Evolutionary conservation across 2,113 vertebrate genomes (phyloP).

Genomic region (Dasyornis broadbenti): DNA sequence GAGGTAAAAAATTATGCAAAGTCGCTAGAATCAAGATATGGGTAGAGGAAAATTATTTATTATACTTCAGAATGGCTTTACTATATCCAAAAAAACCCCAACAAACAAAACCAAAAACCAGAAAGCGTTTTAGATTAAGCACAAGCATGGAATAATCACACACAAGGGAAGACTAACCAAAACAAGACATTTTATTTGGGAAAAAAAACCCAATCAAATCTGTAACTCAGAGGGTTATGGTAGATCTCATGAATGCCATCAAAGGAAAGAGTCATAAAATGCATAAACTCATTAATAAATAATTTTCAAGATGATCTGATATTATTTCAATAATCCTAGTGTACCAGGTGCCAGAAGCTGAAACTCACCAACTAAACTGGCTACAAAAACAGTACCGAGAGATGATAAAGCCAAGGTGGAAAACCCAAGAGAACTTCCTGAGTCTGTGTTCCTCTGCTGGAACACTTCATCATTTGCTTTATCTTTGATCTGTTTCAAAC

Average conservation of each 20-base stretch:
- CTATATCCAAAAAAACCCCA: neutral
- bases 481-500: neutral
- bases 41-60: neutral
- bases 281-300: neutral
- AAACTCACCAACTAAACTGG: neutral
- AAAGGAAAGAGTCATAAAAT: neutral
- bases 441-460: neutral
- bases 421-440: neutral
- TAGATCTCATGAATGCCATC: neutral
- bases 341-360: neutral
- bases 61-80: neutral
- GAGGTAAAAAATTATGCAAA: neutral
- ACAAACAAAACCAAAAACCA: neutral
- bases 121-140: neutral
- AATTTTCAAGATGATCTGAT: neutral
- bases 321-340: neutral
- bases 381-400: neutral
- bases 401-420: neutral
- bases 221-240: neutral
- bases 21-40: neutral
- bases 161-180: neutral
- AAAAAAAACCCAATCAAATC: neutral
- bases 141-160: neutral
- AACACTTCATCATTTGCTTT: neutral
- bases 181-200: neutral